A percentile compares a stretch with the other conserved stretches of the same genome.
phyloP scores from a whole-genome alignment of 1,140 invertebrate species.

The Oryctes rhinoceros region DNA sequence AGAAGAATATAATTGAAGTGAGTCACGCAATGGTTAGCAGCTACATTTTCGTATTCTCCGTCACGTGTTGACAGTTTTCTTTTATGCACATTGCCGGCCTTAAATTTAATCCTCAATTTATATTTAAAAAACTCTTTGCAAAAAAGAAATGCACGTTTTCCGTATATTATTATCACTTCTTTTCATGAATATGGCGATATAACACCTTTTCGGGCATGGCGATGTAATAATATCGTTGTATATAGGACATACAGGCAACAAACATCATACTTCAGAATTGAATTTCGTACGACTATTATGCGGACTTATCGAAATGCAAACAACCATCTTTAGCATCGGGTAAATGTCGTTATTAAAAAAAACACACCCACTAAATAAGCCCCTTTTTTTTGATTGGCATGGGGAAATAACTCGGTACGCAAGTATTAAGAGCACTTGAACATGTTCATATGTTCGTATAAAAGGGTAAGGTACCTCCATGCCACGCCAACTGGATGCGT shows the following conservation, averaged over 20 bases:
- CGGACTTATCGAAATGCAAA: background rate
- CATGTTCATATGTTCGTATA: constrained; percentile 4
- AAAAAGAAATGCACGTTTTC: no score
- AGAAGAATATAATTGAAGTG: background rate
- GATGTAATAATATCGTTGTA: no score
- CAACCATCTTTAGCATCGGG: background rate
- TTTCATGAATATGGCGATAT: no score
- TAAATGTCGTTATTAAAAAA: constrained; percentile 16
- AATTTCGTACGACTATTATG: background rate
- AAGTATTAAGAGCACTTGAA: background rate
- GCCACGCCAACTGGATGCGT: background rate
- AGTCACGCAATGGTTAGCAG: background rate
- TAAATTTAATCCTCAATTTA: no score
- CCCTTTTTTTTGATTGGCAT: background rate
- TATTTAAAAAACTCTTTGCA: no score
- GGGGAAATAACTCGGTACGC: background rate
- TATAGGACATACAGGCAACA: no score
- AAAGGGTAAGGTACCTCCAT: background rate
- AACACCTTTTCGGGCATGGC: no score
- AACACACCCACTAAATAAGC: constrained; percentile 9
- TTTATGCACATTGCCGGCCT: no score
- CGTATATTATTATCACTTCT: no score
- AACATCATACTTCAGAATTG: background rate
- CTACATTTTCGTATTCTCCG: no score
- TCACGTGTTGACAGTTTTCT: no score